Evolutionary conservation across 2,113 vertebrate genomes (phyloP).

Genomic region (Cairina moschata): DNA sequence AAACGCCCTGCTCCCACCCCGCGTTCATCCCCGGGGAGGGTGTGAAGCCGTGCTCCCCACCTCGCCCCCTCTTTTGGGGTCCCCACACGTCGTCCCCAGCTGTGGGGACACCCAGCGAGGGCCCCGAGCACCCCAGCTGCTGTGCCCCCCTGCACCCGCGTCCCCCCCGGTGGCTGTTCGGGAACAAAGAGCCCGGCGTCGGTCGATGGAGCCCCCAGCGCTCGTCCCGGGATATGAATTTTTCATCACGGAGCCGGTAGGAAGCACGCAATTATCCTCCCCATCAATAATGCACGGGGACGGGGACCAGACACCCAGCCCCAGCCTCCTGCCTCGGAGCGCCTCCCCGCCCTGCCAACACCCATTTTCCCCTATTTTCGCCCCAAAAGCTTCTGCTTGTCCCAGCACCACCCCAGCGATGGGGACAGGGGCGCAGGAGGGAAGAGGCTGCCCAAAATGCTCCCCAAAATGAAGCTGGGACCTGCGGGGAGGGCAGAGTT

Average conservation of each 20-base stretch:
- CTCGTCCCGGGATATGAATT: constrained; percentile 60
- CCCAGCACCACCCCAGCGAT: background rate
- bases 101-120: background rate
- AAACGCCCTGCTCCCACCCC: background rate
- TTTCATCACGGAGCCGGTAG: constrained; percentile 43
- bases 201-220: background rate
- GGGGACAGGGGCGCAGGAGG: background rate
- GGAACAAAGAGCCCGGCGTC: background rate
- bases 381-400: background rate
- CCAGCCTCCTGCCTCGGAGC: background rate
- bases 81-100: too few species aligned
- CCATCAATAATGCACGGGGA: constrained; percentile 16
- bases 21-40: background rate
- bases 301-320: background rate
- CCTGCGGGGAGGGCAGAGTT: background rate
- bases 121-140: background rate
- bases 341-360: background rate
- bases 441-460: background rate
- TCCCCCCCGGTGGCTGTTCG: background rate
- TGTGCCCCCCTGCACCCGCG: accelerated
- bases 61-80: background rate
- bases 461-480: too few species aligned
- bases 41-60: too few species aligned
- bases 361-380: background rate
- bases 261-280: background rate